Conservation (phyloP, 2,888 invertebrate species). For the Brachypterus glaber region DNA sequence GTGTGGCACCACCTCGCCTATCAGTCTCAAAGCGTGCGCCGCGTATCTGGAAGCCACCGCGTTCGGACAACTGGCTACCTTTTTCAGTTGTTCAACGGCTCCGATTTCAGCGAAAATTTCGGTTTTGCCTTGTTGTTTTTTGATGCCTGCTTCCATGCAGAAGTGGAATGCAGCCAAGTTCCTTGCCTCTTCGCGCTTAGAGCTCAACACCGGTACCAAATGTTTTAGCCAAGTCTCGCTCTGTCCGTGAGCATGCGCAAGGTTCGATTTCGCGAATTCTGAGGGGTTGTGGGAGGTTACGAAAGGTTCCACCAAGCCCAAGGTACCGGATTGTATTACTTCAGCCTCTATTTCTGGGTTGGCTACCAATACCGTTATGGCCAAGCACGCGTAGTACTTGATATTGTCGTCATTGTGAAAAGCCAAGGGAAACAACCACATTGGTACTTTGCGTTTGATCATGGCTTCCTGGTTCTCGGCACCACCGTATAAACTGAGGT, state of each 20-base stretch:
- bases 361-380: slow-evolving; percentile 91
- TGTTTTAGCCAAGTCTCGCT: slow-evolving; percentile 90
- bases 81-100: slow-evolving; percentile 89
- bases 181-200: slow-evolving; percentile 90
- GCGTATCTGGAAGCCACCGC: slow-evolving; percentile 97
- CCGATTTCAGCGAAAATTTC: slow-evolving; percentile 90
- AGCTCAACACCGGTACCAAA: slow-evolving; percentile 87
- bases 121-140: slow-evolving; percentile 85
- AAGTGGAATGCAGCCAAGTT: slow-evolving; percentile 97
- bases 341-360: slow-evolving; percentile 97
- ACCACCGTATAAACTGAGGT: slow-evolving; percentile 92
- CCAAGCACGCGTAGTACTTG: slow-evolving; percentile 96
- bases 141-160: slow-evolving; percentile 98
- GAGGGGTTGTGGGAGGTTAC: slow-evolving; percentile 89
- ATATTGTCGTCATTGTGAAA: slow-evolving; percentile 95
- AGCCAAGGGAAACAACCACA: slow-evolving; percentile 96
- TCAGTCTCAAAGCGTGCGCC: slow-evolving; percentile 79
- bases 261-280: slow-evolving; percentile 85
- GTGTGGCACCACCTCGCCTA: slow-evolving; percentile 96
- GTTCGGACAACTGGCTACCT: slow-evolving; percentile 94
- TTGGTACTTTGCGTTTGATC: slow-evolving; percentile 87
- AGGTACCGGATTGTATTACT: slow-evolving; percentile 90
- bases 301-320: slow-evolving; percentile 94
- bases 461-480: slow-evolving; percentile 95
- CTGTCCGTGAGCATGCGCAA: slow-evolving; percentile 91